A percentile compares a stretch with the other conserved stretches of the same genome.
These are phyloP conservation scores for Trichomalopsis sarcophagae DNA, from an alignment of 1,140 invertebrate genomes.

Conservation along the genomic window DNA sequence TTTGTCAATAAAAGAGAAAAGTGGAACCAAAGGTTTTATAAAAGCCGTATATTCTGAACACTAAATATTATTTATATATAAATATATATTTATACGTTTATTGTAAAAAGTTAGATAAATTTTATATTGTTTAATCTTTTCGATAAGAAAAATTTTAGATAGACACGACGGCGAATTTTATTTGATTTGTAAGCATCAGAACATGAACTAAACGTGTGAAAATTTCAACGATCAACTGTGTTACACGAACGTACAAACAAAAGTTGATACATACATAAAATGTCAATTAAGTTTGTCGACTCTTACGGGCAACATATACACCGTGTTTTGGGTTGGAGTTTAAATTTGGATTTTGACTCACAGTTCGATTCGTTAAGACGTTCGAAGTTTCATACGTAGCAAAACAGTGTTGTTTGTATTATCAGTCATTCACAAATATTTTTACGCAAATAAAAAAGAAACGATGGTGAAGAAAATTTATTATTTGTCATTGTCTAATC, in stretches of 20 bases:
- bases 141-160: slow-evolving; percentile 5
- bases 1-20: slow-evolving; percentile 11
- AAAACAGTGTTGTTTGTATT: slow-evolving; percentile 26
- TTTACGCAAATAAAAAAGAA: slow-evolving; percentile 47
- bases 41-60: slow-evolving; percentile 11
- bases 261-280: slow-evolving; percentile 10
- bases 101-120: slow-evolving; percentile 27
- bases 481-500: background rate
- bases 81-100: slow-evolving; percentile 30
- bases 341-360: background rate
- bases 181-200: background rate
- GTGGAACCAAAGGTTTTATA: slow-evolving; percentile 41
- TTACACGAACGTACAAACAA: slow-evolving; percentile 20
- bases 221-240: slow-evolving; percentile 16
- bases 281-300: slow-evolving; percentile 15
- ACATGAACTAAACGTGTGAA: background rate
- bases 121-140: slow-evolving; percentile 41
- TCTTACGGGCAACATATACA: background rate
- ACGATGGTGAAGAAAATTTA: slow-evolving; percentile 21
- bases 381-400: background rate
- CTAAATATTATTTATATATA: slow-evolving; percentile 34
- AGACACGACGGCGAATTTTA: background rate
- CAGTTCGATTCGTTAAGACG: slow-evolving; percentile 9
- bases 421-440: slow-evolving; percentile 39
- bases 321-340: background rate